Base-by-base conservation (phyloP, 2,113 vertebrate genomes). In the Urocitellus parryii region DNA sequence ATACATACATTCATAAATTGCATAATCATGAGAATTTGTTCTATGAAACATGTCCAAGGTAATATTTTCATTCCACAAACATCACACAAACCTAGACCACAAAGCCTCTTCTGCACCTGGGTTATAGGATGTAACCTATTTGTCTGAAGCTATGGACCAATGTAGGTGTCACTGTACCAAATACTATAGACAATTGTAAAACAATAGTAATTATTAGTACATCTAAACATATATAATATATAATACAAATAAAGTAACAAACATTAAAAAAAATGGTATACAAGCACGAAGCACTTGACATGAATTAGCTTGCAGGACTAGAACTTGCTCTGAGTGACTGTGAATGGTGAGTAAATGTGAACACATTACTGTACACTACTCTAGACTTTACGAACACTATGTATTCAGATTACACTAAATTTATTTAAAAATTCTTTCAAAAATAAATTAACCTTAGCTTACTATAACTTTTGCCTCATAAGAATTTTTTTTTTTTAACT, bases 71-170 rank as follows among this genome's bases (percentile, higher is more conserved):
- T 45, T 45, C 2, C 58, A 18, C 29, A 29, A 70, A 27, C 17
- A 82, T 13, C 24, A 68, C 8, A 24, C 5, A 90, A 11, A 16
- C 0, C 2, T 42, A 10, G 48, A 22, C 16, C 7, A 2, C 24
- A 17, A 27, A 18, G 11, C 11, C 37, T 25, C 6, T 11, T 39
- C 11, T 18, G 20, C 2, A 5, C 0, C 5, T 42, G 68, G 10
- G 22, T 14, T 76, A 5, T 8, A 13, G 39, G 2, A 22, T 27
- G 27, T 70, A 29, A 8, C 17, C 3, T 27, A n/a, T 63, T 24
- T 1, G 45, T 63, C 1, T n/a, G 72, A 63, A 8, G 8, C 13
- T 5, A 24, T 32, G 51, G 4, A 17, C 8, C 9, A 32, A 5
- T 17, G 12, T 0, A 65, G 2, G 4, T 17, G 48, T n/a, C 68